Evolutionary conservation across 2,113 vertebrate genomes (phyloP), one percentile per base, ranked within the genome.

Genomic region (Lagopus leucura): DNA sequence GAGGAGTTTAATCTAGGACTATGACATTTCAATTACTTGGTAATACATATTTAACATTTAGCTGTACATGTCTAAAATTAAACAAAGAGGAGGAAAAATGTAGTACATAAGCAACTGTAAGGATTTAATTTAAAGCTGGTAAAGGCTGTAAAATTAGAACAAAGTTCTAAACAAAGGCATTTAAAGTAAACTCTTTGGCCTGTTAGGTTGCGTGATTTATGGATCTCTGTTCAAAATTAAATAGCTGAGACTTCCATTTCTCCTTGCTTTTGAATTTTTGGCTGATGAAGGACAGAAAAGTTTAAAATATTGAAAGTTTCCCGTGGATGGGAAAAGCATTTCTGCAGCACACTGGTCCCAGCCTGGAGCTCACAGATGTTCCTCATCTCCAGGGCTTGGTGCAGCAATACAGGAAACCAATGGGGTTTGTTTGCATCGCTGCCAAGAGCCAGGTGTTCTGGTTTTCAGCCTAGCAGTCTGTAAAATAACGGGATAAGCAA

Each of bases 1-100:
- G 48, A 81, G 65, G 18, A 55, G 64, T 36, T 96, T 87, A 84
- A 94, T 87, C 81, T 50, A 85, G 55, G 84, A 73, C 84, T 67
- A 25, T 64, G 78, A 88, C 75, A 92, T 89, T 96, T 93, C 60
- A 87, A 66, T 89, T 89, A 92, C 63, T 89, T 77, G 80, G 67
- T 70, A 92, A 91, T 55, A 75, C 30, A 21, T 78, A 79, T 91
- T 94, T 94, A 94, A 91, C 84, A 72, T 81, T 81, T 63, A 84
- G 79, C 42, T 76, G 42, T 77, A 72, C 52, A 76, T 13, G 52
- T 57, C 45, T 55, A 65, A 92, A 91, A 92, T 87, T 82, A 92
- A 90, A 89, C n/a, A 30, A 52, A 71, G 28, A 81, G 65, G 66
- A 86, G 36, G 42, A 79, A 84, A 88, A 88, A 66, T 50, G 8